phyloP scores from a whole-genome alignment of 2,888 invertebrate species.

The Lamproptera curius region DNA sequence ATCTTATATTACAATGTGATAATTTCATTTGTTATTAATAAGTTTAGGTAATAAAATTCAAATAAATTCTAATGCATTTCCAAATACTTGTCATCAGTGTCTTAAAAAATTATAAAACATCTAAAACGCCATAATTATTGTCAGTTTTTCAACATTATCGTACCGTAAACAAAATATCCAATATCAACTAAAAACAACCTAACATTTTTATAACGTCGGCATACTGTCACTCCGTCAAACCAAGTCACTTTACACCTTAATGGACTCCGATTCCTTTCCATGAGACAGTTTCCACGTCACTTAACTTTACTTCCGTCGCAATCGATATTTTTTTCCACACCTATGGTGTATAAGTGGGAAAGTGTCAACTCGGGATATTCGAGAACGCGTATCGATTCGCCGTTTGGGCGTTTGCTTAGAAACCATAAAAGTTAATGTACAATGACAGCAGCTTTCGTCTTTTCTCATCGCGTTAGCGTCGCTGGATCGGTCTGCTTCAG shows the following conservation, averaged over 20 bases:
- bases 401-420: constrained; percentile 32
- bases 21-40: too few species aligned
- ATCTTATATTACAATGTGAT: too few species aligned
- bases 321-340: constrained; percentile 63
- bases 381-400: constrained; percentile 38
- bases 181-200: constrained; percentile 24
- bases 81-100: too few species aligned
- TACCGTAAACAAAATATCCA: constrained; percentile 11
- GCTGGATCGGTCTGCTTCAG: too few species aligned
- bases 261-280: constrained; percentile 53
- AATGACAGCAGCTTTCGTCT: neutral
- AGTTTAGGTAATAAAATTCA: too few species aligned
- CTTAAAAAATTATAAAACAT: too few species aligned
- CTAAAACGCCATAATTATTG: too few species aligned
- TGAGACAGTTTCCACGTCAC: constrained; percentile 71
- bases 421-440: constrained; percentile 15
- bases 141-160: too few species aligned
- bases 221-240: constrained; percentile 50
- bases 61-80: too few species aligned
- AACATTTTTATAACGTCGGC: constrained; percentile 35
- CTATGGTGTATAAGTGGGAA: constrained; percentile 59
- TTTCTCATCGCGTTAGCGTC: neutral
- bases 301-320: constrained; percentile 69
- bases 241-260: constrained; percentile 64
- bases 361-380: constrained; percentile 51